Evolutionary conservation across 1,140 invertebrate genomes (phyloP).

Genomic region (Sitodiplosis mosellana): DNA sequence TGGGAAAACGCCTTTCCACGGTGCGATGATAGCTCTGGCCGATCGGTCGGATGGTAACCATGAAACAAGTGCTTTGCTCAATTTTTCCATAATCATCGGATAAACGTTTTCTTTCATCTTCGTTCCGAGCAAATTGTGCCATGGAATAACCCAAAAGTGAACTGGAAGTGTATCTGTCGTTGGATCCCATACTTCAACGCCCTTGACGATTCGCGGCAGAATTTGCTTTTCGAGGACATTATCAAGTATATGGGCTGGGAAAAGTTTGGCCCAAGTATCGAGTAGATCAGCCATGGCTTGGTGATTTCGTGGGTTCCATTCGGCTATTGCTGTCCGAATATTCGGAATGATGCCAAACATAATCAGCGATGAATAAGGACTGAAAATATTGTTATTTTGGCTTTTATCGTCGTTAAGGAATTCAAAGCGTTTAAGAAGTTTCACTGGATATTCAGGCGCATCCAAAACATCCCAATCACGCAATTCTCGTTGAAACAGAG

Average conservation of each 20-base stretch:
- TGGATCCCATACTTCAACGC: constrained; percentile 88
- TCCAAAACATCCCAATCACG: constrained; percentile 54
- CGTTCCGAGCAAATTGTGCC: constrained; percentile 34
- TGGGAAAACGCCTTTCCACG: constrained; percentile 77
- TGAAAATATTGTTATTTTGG: constrained; percentile 46
- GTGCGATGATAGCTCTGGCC: constrained; percentile 76
- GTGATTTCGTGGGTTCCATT: constrained; percentile 56
- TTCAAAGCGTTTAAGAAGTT: constrained; percentile 7
- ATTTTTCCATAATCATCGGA: constrained; percentile 80
- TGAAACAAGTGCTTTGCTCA: constrained; percentile 65
- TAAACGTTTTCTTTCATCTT: constrained; percentile 64
- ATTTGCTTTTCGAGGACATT: constrained; percentile 69
- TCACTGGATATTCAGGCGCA: constrained; percentile 37
- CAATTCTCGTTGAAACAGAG: constrained; percentile 47
- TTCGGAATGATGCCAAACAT: constrained; percentile 83
- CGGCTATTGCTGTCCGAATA: constrained; percentile 21
- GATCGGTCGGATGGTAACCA: constrained; percentile 91
- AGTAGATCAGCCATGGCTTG: constrained; percentile 60
- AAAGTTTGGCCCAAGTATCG: constrained; percentile 57
- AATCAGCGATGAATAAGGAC: constrained; percentile 61
- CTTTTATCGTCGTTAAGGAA: constrained; percentile 21
- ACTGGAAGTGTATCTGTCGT: constrained; percentile 83
- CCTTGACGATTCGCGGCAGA: constrained; percentile 54
- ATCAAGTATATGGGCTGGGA: constrained; percentile 69
- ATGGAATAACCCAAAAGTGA: constrained; percentile 93